phyloP scores from a whole-genome alignment of 1,140 invertebrate genomes.

The Pectinophora gossypiella region DNA sequence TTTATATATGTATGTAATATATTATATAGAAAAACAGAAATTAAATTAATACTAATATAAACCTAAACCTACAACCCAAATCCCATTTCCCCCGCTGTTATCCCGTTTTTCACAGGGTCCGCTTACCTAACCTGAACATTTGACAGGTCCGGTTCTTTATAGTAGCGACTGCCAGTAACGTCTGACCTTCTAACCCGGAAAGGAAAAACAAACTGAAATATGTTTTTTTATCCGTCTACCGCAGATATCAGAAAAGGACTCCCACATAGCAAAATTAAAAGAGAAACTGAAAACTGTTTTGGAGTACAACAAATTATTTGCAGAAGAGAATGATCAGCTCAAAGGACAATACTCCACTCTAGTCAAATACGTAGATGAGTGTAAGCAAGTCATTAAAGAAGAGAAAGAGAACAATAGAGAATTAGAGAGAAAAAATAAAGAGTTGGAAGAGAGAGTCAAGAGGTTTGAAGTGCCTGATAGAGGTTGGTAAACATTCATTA shows the following conservation, averaged over 20 bases:
- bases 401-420: slow-evolving; percentile 43
- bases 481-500: slow-evolving; percentile 29
- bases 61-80: too few relatives aligned
- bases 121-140: too few relatives aligned
- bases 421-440: slow-evolving; percentile 46
- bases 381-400: slow-evolving; percentile 46
- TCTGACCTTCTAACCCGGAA: too few relatives aligned
- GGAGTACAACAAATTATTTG: slow-evolving; percentile 58
- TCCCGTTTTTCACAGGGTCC: too few relatives aligned
- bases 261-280: slow-evolving; percentile 50
- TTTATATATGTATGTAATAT: too few relatives aligned
- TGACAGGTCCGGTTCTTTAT: too few relatives aligned
- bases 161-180: too few relatives aligned
- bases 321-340: slow-evolving; percentile 56
- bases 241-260: slow-evolving; percentile 57
- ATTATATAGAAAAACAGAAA: too few relatives aligned
- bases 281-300: slow-evolving; percentile 56
- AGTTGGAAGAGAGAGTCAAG: slow-evolving; percentile 58
- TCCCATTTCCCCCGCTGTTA: too few relatives aligned
- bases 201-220: too few relatives aligned
- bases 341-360: slow-evolving; percentile 41
- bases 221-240: too few relatives aligned
- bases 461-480: slow-evolving; percentile 67
- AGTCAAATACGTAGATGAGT: slow-evolving; percentile 51
- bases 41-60: too few relatives aligned